Evolutionary conservation across 2,113 vertebrate genomes (phyloP).

Genomic region (Pelvicachromis taeniatus): DNA sequence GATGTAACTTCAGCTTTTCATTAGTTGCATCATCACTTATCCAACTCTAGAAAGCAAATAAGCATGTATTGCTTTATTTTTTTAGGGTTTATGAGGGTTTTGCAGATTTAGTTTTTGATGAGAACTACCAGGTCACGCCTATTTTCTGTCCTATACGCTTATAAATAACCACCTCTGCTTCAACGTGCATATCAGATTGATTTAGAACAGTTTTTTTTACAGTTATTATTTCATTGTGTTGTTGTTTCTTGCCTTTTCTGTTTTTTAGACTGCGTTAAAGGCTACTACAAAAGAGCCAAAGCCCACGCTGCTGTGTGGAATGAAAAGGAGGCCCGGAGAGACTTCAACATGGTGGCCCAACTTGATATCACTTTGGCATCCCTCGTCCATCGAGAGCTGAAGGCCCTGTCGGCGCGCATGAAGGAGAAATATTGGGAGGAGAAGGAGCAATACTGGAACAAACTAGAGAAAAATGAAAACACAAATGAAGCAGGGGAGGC

Average conservation of each 20-base stretch:
- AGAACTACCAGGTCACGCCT: background rate
- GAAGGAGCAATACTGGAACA: conserved; percentile 78
- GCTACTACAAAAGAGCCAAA: conserved; percentile 84
- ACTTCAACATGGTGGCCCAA: conserved; percentile 75
- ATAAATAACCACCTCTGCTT: background rate
- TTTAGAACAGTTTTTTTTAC: background rate
- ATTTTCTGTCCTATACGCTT: background rate
- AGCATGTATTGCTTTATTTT: background rate
- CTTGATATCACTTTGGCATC: conserved; percentile 72
- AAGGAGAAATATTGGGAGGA: conserved; percentile 83
- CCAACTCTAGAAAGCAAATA: background rate
- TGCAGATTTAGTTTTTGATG: background rate
- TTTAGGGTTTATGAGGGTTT: background rate
- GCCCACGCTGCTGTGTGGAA: conserved; percentile 83
- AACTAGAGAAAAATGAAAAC: conserved; percentile 55
- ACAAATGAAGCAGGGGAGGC: background rate
- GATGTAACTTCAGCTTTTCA: background rate
- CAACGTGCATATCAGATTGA: background rate
- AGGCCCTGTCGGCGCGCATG: conserved; percentile 76
- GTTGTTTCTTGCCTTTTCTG: background rate
- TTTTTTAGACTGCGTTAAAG: conserved; percentile 79
- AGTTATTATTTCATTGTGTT: background rate
- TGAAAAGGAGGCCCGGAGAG: conserved; percentile 73
- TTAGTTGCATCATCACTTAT: background rate
- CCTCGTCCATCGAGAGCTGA: conserved; percentile 72